Base-by-base conservation (phyloP, 1,140 invertebrate species). In the Polypedilum pembai region DNA sequence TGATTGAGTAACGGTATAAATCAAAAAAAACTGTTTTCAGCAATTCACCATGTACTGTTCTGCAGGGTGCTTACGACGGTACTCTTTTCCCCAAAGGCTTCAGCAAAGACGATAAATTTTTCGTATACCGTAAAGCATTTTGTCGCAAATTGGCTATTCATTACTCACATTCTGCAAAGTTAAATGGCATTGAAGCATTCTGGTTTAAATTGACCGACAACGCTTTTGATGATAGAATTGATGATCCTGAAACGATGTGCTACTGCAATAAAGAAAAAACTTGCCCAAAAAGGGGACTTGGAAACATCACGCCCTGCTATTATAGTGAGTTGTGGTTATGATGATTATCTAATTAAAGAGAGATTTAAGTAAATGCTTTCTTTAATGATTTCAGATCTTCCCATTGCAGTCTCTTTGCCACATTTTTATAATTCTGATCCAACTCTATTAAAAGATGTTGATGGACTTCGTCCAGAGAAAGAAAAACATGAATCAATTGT, bases 371-470 rank as follows among this genome's bases (percentile, higher is more conserved):
- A 3, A 45, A 41, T 21, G 45, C 4, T 33, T 40, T n/a, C 5
- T 18, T 33, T 17, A 74, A 12, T n/a, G 24, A 24, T 82, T 81
- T 8, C 77, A 91, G 89, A 84, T 77, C 85, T 93, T 20, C 90
- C 89, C 1, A 82, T 88, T 8, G 87, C 87, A 0, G 81, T 93
- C 40, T 94, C 93, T 0, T 87, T 89, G 77, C 93, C 92, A 0
- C 94, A 95, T 82, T 95, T 94, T 77, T 84, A 89, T 74, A 80
- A 89, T 72, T 87, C 86, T 0, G 89, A 93, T 79, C 86, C 89
- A 3, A 83, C 81, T 73, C 78, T 92, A 1, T 77, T 87, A 40
- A 83, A 91, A 7, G 82, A 84, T 0, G 83, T 95, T 0, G 87
- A 89, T 3, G 91, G 91, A 10, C 79, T 93, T 10, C 78, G 82